These are phyloP conservation scores for Australoheros scitulus DNA, from an alignment of 2,113 vertebrate species.

Conservation along the genomic window DNA sequence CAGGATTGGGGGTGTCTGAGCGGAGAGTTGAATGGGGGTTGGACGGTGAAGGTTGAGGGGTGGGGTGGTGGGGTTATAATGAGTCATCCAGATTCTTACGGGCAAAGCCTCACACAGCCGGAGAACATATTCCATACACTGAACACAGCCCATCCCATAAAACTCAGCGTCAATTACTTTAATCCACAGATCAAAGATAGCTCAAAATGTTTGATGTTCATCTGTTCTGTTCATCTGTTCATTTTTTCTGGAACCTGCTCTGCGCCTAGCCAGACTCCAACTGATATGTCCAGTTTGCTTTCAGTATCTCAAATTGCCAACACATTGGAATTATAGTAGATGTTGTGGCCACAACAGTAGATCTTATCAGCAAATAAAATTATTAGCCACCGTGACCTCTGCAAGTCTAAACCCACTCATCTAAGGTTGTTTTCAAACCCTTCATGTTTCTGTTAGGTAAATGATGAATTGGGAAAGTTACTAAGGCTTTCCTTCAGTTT, in stretches of 20 bases:
- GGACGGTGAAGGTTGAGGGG: neutral
- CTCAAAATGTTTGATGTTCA: constrained; percentile 55
- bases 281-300: constrained; percentile 10
- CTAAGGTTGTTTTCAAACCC: neutral
- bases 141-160: constrained; percentile 59
- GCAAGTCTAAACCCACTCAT: neutral
- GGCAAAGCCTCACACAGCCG: constrained; percentile 60
- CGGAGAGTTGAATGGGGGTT: constrained; percentile 38
- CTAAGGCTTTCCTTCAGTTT: neutral
- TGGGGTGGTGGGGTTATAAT: constrained; percentile 42
- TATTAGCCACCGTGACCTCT: neutral
- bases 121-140: constrained; percentile 60
- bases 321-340: constrained; percentile 3
- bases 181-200: constrained; percentile 67
- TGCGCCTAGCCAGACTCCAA: neutral
- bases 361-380: constrained; percentile 23
- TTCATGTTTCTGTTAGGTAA: neutral
- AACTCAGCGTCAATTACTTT: constrained; percentile 70
- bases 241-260: constrained; percentile 40
- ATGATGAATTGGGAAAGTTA: neutral
- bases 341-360: neutral
- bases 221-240: constrained; percentile 51
- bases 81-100: constrained; percentile 76
- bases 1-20: constrained; percentile 69
- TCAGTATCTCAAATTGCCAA: constrained; percentile 2